Percentiles rank a stretch among this genome's conserved stretches.
Evolutionary conservation across 2,888 invertebrate genomes (phyloP).

Genomic region (Horisme vitalbata): DNA sequence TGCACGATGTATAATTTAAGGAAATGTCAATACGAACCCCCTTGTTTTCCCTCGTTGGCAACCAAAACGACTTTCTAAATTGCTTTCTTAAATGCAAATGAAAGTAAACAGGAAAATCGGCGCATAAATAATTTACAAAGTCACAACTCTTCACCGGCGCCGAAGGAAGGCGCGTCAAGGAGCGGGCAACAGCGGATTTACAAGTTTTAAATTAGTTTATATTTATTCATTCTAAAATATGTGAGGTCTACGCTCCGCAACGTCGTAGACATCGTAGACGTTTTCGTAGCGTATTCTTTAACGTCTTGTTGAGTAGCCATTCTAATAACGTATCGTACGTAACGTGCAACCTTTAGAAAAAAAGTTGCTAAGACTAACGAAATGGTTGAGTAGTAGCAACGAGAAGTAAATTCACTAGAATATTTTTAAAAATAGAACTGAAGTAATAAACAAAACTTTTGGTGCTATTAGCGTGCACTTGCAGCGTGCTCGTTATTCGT

Average conservation of each 20-base stretch:
- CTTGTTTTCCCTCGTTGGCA: constrained; percentile 32
- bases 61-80: constrained; percentile 47
- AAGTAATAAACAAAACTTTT: neutral
- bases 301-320: too few species aligned
- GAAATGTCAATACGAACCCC: constrained; percentile 24
- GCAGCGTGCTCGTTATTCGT: constrained; percentile 4
- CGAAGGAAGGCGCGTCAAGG: constrained; percentile 1
- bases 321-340: too few species aligned
- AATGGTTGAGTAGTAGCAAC: too few species aligned
- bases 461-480: neutral
- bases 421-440: neutral
- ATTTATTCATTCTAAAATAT: neutral
- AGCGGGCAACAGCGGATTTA: constrained; percentile 1
- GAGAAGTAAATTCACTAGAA: neutral
- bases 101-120: constrained; percentile 59
- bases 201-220: neutral
- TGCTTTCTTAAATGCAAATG: constrained; percentile 65
- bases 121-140: constrained; percentile 59
- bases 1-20: constrained; percentile 7
- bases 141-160: constrained; percentile 45
- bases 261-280: neutral
- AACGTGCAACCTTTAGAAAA: too few species aligned
- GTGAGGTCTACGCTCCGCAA: neutral
- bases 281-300: constrained; percentile 1
- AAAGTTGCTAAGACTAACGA: too few species aligned